Conservation (phyloP, 2,797 vertebrate genomes). For the Tolypeutes matacus region DNA sequence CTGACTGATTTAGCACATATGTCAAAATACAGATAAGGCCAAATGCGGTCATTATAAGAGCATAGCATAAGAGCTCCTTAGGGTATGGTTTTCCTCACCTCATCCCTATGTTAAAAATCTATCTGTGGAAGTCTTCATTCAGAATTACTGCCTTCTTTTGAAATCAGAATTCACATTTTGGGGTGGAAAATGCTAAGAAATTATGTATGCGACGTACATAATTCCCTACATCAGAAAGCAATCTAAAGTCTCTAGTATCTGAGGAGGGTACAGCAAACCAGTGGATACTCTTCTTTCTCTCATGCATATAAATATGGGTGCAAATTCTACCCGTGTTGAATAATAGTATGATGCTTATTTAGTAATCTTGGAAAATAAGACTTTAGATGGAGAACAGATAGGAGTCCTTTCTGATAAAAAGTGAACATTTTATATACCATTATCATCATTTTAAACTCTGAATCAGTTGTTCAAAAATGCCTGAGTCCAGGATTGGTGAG, state of each 20-base stretch:
- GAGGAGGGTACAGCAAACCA: background rate
- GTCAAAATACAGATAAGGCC: background rate
- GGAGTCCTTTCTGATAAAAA: background rate
- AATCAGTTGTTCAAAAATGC: conserved; percentile 6
- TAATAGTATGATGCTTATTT: conserved; percentile 6
- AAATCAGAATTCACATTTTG: conserved; percentile 24
- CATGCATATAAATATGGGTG: background rate
- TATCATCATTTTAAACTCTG: conserved; percentile 25
- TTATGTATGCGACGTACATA: background rate
- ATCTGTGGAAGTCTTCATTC: background rate
- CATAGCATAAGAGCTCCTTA: background rate
- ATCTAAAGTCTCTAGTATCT: background rate
- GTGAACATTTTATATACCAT: background rate
- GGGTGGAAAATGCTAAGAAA: background rate
- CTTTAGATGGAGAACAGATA: background rate
- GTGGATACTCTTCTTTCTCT: background rate
- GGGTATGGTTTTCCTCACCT: background rate
- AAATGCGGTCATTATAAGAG: background rate
- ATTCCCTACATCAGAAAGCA: background rate
- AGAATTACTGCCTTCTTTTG: background rate
- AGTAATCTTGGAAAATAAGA: background rate
- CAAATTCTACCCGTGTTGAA: background rate
- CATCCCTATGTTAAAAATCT: background rate
- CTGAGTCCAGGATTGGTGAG: background rate
- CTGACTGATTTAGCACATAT: background rate